These are phyloP conservation scores for Dendronephthya gigantea DNA, from an alignment of 64 coral and sea anemone species.

Conservation along the genomic window DNA sequence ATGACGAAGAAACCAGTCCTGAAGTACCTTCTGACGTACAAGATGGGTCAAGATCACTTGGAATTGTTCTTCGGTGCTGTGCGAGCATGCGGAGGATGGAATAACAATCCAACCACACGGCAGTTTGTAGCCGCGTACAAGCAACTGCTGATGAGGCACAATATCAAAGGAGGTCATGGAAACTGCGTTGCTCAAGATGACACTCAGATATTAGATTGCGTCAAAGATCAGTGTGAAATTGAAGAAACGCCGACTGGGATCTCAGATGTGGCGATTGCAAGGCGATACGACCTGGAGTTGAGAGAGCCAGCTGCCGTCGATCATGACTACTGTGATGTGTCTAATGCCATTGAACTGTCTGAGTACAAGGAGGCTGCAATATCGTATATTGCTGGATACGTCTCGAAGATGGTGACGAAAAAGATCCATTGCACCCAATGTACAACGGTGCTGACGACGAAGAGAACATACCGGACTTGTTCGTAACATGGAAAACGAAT, in stretches of 20 bases:
- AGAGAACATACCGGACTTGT: neutral
- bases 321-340: too few species aligned
- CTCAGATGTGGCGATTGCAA: too few species aligned
- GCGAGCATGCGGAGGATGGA: too few species aligned
- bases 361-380: too few species aligned
- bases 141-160: neutral
- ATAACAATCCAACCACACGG: too few species aligned
- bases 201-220: neutral
- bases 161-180: neutral
- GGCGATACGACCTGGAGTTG: too few species aligned
- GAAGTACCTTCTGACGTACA: too few species aligned
- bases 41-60: too few species aligned
- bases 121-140: neutral
- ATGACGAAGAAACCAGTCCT: too few species aligned
- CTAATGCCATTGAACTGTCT: neutral
- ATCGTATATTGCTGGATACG: neutral
- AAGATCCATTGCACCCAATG: neutral
- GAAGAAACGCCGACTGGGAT: neutral
- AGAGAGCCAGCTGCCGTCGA: too few species aligned
- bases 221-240: neutral
- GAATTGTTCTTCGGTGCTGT: too few species aligned
- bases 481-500: slow-evolving; percentile 8
- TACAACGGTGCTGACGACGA: neutral
- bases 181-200: neutral
- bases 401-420: neutral